Percentiles rank a stretch among this genome's conserved stretches.
phyloP scores from a whole-genome alignment of 2,113 vertebrate species.

The Centrocercus urophasianus region DNA sequence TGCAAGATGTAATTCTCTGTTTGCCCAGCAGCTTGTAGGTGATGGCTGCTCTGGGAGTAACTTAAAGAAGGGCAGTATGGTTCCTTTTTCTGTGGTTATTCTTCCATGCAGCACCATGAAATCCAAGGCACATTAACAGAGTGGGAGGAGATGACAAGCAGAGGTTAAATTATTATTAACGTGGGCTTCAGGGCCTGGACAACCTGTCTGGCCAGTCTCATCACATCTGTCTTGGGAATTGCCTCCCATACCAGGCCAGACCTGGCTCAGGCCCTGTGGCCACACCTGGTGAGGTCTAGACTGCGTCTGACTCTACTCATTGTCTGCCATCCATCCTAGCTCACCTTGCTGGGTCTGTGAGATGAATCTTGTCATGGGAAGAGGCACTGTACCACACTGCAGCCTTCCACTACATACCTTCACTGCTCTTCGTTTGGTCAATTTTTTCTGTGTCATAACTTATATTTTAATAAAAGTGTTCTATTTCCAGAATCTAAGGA shows the following conservation, averaged over 20 bases:
- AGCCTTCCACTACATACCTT: not conserved
- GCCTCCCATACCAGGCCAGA: rapidly evolving
- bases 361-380: not conserved
- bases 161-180: not conserved
- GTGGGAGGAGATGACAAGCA: not conserved
- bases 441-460: not conserved
- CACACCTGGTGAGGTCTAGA: rapidly evolving
- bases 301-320: not conserved
- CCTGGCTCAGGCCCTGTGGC: rapidly evolving
- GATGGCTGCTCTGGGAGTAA: not conserved
- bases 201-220: rapidly evolving
- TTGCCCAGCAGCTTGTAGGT: not conserved
- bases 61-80: not conserved
- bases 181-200: not conserved
- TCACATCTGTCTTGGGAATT: not conserved
- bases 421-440: not conserved
- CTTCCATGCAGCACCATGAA: not conserved
- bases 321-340: not conserved
- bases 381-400: not conserved
- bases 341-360: not conserved
- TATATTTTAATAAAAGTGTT: not conserved
- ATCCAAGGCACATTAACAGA: rapidly evolving
- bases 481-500: not conserved
- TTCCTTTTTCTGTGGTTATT: not conserved
- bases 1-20: not conserved